These are phyloP conservation scores for Aphidius gifuensis DNA, from an alignment of 1,140 invertebrate species.

Conservation along the genomic window DNA sequence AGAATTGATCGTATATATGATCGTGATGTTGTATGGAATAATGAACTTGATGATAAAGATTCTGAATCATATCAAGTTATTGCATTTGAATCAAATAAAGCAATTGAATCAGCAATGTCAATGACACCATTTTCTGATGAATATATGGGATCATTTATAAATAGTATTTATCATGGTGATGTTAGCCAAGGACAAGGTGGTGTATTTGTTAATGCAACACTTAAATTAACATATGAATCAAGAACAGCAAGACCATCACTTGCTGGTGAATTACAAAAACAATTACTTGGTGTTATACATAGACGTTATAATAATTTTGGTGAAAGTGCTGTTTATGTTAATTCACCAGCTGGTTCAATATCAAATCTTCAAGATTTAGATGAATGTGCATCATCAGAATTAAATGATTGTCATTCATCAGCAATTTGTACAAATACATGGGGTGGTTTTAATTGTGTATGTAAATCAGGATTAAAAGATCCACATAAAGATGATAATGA, in stretches of 20 bases:
- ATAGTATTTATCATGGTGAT: conserved; percentile 76
- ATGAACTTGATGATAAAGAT: conserved; percentile 68
- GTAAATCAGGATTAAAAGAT: conserved; percentile 76
- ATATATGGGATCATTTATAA: conserved; percentile 76
- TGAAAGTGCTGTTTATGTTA: conserved; percentile 78
- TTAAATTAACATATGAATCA: conserved; percentile 60
- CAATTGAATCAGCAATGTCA: conserved; percentile 82
- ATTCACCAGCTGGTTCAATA: conserved; percentile 72
- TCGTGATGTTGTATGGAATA: conserved; percentile 72
- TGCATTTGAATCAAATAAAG: conserved; percentile 78
- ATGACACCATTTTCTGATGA: conserved; percentile 86
- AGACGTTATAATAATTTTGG: conserved; percentile 82
- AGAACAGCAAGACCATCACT: conserved; percentile 67
- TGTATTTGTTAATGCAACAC: conserved; percentile 80
- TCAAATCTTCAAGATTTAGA: conserved; percentile 79
- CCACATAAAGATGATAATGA: conserved; percentile 63
- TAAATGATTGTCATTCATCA: conserved; percentile 88
- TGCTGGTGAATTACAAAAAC: conserved; percentile 74
- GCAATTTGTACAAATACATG: conserved; percentile 86
- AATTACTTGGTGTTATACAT: conserved; percentile 79
- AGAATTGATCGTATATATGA: conserved; percentile 82
- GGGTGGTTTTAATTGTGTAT: conserved; percentile 85
- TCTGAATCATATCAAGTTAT: conserved; percentile 79
- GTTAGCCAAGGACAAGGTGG: conserved; percentile 64
- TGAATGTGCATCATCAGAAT: conserved; percentile 78